Base-by-base conservation (phyloP, 2,888 invertebrate species). In the Malacosoma neustria region DNA sequence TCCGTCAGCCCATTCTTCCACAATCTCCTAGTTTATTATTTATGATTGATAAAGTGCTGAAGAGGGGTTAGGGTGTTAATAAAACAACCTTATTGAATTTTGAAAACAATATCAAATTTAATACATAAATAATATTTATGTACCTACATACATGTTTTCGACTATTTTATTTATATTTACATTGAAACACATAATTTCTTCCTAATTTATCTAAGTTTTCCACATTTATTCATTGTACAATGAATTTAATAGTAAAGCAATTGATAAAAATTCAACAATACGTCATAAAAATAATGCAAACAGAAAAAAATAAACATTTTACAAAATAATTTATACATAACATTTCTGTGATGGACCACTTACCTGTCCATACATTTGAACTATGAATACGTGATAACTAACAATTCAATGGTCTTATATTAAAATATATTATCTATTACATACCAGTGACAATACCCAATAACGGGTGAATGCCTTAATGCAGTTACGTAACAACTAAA, bases 41-140 rank as follows among this genome's bases (percentile, higher is more conserved):
- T n/a, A n/a, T n/a, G n/a, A n/a, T n/a, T n/a, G n/a, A n/a, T n/a
- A n/a, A n/a, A n/a, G n/a, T n/a, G n/a, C n/a, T n/a, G n/a, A n/a
- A n/a, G n/a, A n/a, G n/a, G n/a, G n/a, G n/a, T n/a, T n/a, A n/a
- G n/a, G n/a, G n/a, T n/a, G n/a, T n/a, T n/a, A 77, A 69, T 72
- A 59, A 85, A 76, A 82, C 76, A 65, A 63, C 60, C 46, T n/a
- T 60, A 57, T 66, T 63, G 68, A 79, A 82, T 84, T 84, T 82
- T 81, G 80, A 84, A 85, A 85, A 85, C 85, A 85, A 85, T 85
- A 84, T 84, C 84, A 85, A 85, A 85, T 85, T 82, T 84, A 84
- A 80, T 85, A 84, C 85, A 82, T 84, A 84, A 84, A 84, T 84
- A 85, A 73, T 54, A 81, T 82, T 82, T 84, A 85, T 84, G 82